Percentiles rank a stretch among this genome's conserved stretches.
Conservation (phyloP, 2,888 invertebrate species). For the Dioctria linearis region DNA sequence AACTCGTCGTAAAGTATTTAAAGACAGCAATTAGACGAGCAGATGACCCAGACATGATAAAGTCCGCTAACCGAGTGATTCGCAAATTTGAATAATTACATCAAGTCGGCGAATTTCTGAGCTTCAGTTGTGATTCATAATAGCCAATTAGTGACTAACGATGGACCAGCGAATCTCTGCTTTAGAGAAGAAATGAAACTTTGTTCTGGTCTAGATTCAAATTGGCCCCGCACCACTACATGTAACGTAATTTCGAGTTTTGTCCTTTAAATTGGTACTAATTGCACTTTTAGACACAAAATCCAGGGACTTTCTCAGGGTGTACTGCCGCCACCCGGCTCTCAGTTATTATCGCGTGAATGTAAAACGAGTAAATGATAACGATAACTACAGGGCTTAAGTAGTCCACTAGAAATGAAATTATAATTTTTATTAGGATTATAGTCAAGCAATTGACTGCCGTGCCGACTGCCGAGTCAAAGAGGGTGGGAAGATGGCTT, state of each 20-base stretch:
- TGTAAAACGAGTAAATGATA: neutral
- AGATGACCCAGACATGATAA: slow-evolving; percentile 40
- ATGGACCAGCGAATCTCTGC: neutral
- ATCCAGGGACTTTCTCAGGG: neutral
- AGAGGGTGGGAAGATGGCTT: neutral
- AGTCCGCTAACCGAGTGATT: neutral
- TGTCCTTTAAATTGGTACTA: neutral
- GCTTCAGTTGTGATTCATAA: neutral
- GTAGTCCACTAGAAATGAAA: neutral
- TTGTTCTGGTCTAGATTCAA: neutral
- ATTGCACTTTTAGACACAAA: neutral
- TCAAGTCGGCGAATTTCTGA: neutral
- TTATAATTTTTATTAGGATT: neutral
- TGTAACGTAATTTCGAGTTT: neutral
- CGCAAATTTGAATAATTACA: slow-evolving; percentile 13
- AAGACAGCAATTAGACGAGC: slow-evolving; percentile 20
- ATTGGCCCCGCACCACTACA: neutral
- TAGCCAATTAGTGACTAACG: slow-evolving; percentile 5
- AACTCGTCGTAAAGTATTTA: slow-evolving; percentile 38
- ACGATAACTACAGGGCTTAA: neutral
- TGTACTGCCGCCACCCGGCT: neutral
- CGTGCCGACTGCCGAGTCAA: neutral
- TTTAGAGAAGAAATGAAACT: neutral
- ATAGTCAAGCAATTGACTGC: neutral
- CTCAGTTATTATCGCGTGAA: neutral